Percentiles rank a stretch among this genome's conserved stretches.
Conservation (phyloP, 2,113 vertebrate species). For the Neolamprologus modestus region DNA sequence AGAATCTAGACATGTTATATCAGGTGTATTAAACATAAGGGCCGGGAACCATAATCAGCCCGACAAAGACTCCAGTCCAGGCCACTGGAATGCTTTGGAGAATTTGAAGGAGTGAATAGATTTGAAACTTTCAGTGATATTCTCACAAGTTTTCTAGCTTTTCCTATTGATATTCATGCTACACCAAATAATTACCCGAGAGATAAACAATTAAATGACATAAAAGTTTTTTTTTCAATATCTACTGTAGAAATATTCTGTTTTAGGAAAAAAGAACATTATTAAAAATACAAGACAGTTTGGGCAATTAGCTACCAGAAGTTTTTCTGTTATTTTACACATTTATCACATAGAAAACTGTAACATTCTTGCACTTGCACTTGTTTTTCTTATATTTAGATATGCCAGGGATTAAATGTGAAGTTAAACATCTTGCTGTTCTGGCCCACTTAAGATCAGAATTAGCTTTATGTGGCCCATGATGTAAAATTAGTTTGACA, state of each 20-base stretch:
- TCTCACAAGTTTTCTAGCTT: not conserved
- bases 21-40: not conserved
- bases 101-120: not conserved
- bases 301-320: not conserved
- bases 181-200: not conserved
- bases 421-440: not conserved
- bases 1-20: not conserved
- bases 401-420: not conserved
- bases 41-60: not conserved
- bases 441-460: not conserved
- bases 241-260: not conserved
- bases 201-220: not conserved
- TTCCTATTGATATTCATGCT: not conserved
- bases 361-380: not conserved
- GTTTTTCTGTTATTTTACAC: not conserved
- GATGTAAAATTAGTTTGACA: not conserved
- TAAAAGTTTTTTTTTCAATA: not conserved
- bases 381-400: not conserved
- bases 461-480: not conserved
- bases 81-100: not conserved
- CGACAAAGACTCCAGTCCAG: not conserved
- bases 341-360: not conserved
- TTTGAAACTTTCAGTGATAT: not conserved
- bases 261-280: not conserved
- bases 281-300: not conserved